These are phyloP conservation scores for Macropodus opercularis DNA, from an alignment of 2,797 vertebrate genomes.

Conservation along the genomic window DNA sequence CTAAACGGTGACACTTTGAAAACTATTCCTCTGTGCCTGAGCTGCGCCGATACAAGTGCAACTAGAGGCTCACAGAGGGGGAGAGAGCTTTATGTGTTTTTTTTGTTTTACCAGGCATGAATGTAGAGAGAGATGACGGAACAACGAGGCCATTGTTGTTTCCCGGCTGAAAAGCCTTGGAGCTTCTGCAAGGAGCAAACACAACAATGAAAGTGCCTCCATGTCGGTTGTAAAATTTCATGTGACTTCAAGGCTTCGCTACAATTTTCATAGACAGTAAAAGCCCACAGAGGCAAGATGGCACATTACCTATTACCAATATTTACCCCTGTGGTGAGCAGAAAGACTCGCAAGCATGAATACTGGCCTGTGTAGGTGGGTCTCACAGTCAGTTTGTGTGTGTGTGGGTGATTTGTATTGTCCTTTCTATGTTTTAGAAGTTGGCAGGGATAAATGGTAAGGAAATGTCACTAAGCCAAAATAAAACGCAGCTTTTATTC, in stretches of 20 bases:
- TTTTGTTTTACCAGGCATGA: slow-evolving; percentile 60
- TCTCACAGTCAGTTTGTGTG: slow-evolving; percentile 15
- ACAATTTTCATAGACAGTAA: slow-evolving; percentile 48
- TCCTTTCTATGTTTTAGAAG: slow-evolving; percentile 56
- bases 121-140: slow-evolving; percentile 60
- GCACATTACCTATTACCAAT: slow-evolving; percentile 57
- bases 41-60: slow-evolving; percentile 49
- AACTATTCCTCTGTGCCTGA: slow-evolving; percentile 72
- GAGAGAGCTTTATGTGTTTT: slow-evolving; percentile 59
- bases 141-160: slow-evolving; percentile 69
- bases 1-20: slow-evolving; percentile 77
- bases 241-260: slow-evolving; percentile 59
- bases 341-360: slow-evolving; percentile 39
- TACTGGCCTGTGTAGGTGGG: slow-evolving; percentile 24
- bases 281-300: slow-evolving; percentile 44
- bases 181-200: slow-evolving; percentile 52
- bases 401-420: slow-evolving; percentile 39
- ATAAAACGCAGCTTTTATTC: slow-evolving; percentile 45
- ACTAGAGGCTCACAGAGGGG: slow-evolving; percentile 38
- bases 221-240: slow-evolving; percentile 60
- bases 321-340: slow-evolving; percentile 50
- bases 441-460: slow-evolving; percentile 23
- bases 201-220: slow-evolving; percentile 59
- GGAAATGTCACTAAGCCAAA: slow-evolving; percentile 47
- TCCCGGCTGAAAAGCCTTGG: slow-evolving; percentile 55